phyloP scores from a whole-genome alignment of 2,113 vertebrate genomes.

The Podocnemis expansa region DNA sequence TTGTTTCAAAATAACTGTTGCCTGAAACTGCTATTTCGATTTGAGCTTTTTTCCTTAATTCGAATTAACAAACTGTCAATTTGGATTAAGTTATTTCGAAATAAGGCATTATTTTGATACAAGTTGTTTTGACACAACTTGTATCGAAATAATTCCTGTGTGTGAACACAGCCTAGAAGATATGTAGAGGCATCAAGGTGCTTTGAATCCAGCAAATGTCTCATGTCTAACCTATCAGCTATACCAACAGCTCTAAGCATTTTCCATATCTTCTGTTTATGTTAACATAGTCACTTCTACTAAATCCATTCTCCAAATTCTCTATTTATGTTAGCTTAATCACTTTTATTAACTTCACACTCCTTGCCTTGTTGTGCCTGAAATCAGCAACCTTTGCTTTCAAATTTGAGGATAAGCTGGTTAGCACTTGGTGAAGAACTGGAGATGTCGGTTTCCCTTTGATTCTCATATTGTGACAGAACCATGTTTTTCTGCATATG shows the following conservation, averaged over 20 bases:
- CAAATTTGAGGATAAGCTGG: background rate
- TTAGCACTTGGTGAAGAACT: background rate
- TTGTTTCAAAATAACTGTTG: too few relatives aligned
- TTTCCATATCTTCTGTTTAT: background rate
- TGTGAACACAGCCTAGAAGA: too few relatives aligned
- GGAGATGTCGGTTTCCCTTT: background rate
- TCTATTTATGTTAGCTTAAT: background rate
- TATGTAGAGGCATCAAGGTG: background rate
- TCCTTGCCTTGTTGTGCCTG: background rate
- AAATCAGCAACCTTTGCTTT: background rate
- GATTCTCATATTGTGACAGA: background rate
- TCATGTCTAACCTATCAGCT: background rate
- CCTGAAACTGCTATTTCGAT: too few relatives aligned
- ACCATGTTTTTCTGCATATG: background rate
- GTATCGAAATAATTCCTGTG: too few relatives aligned
- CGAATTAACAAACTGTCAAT: too few relatives aligned
- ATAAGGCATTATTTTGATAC: too few relatives aligned
- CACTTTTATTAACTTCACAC: background rate
- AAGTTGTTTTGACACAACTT: too few relatives aligned
- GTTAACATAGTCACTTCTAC: background rate
- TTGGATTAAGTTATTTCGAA: too few relatives aligned
- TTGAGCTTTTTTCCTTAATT: too few relatives aligned
- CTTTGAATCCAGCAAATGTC: background rate
- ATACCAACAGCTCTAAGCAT: background rate
- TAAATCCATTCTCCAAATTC: background rate